Conservation (phyloP, 1,140 invertebrate genomes). For the Dendroctonus ponderosae region DNA sequence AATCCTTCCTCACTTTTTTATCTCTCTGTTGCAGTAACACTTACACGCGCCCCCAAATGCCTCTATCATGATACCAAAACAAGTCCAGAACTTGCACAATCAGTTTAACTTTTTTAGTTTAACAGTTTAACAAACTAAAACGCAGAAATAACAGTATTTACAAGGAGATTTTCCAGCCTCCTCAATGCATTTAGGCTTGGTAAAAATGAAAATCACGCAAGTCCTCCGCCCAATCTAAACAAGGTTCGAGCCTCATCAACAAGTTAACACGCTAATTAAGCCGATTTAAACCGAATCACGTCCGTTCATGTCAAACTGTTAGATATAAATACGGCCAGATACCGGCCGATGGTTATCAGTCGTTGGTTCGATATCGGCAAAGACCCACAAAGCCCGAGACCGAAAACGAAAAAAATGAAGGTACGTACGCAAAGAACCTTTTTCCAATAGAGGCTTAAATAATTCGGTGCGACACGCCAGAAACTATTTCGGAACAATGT, state of each 20-base stretch:
- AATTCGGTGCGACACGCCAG: conserved; percentile 22
- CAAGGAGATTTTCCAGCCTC: no score
- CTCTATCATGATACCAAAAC: no score
- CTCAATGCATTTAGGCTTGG: no score
- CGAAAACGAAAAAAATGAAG: conserved; percentile 40
- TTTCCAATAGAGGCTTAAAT: conserved; percentile 14
- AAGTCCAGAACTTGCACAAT: no score
- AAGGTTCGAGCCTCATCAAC: background rate
- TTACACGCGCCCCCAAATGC: no score
- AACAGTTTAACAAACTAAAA: no score
- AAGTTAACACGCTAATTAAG: conserved; percentile 15
- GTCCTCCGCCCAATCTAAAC: no score
- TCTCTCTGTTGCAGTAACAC: no score
- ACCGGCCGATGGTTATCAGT: conserved; percentile 37
- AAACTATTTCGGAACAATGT: conserved; percentile 30
- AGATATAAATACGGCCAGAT: conserved; percentile 38
- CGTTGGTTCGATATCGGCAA: conserved; percentile 29
- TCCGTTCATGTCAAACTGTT: conserved; percentile 11
- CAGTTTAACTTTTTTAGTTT: no score
- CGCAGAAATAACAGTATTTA: no score
- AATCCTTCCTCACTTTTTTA: no score
- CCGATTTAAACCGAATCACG: conserved; percentile 29
- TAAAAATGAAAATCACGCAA: no score
- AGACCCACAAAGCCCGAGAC: conserved; percentile 3
- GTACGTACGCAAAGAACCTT: conserved; percentile 36